Percentiles rank a stretch among this genome's conserved stretches.
Conservation (phyloP, 1,140 invertebrate species). For the Antheraea mylitta region DNA sequence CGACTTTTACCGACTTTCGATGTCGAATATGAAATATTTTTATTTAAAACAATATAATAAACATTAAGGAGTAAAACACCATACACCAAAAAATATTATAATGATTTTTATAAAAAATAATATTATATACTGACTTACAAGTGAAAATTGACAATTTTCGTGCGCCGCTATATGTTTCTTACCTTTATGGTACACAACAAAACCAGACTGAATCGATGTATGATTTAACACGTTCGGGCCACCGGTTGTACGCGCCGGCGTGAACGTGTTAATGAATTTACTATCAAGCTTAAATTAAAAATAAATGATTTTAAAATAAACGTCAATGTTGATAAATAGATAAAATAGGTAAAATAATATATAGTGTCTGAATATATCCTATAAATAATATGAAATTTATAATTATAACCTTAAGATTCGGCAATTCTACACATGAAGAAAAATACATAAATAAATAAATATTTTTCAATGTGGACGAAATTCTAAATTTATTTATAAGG, state of each 20-base stretch:
- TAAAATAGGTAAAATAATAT: background rate
- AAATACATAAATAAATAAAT: background rate
- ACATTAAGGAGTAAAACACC: too few relatives aligned
- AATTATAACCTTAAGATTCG: background rate
- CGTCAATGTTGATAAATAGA: background rate
- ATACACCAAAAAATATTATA: too few relatives aligned
- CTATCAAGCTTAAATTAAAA: conserved; percentile 1
- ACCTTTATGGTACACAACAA: background rate
- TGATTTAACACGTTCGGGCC: too few relatives aligned
- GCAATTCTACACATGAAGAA: background rate
- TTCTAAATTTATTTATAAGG: background rate
- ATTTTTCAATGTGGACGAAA: background rate
- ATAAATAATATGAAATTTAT: background rate
- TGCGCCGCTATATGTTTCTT: background rate
- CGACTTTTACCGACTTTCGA: too few relatives aligned
- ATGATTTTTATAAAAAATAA: too few relatives aligned
- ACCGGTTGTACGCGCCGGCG: too few relatives aligned
- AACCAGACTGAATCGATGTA: conserved; percentile 1
- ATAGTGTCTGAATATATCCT: background rate
- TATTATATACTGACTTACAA: too few relatives aligned
- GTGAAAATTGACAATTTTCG: background rate
- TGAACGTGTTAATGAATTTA: too few relatives aligned
- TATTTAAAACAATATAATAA: too few relatives aligned
- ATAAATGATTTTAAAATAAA: background rate
- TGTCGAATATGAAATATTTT: too few relatives aligned